Evolutionary conservation across 2,888 invertebrate genomes (phyloP).

Genomic region (Coleophora deauratella): DNA sequence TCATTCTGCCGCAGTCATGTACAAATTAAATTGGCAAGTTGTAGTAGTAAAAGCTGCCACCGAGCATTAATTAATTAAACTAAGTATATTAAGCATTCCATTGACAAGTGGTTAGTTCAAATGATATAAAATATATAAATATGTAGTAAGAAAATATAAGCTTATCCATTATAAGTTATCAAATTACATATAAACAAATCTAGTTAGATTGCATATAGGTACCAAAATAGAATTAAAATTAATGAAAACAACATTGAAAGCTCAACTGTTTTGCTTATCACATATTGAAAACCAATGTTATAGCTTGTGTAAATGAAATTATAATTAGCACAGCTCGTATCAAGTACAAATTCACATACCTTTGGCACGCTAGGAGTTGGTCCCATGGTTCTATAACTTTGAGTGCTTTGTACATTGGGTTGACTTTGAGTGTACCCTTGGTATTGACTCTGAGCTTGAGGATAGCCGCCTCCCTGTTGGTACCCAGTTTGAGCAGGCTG

Average conservation of each 20-base stretch:
- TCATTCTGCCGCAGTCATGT: no score
- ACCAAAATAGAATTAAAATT: background rate
- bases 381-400: constrained; percentile 39
- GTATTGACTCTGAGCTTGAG: constrained; percentile 22
- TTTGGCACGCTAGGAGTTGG: constrained; percentile 31
- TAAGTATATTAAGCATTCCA: no score
- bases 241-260: constrained; percentile 10
- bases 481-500: constrained; percentile 25
- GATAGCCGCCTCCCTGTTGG: constrained; percentile 18
- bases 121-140: no score
- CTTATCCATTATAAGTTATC: no score
- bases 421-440: constrained; percentile 35
- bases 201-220: no score
- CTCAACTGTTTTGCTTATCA: constrained; percentile 49
- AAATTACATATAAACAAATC: no score
- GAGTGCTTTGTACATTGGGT: constrained; percentile 32
- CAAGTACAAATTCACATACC: constrained; percentile 36
- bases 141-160: no score
- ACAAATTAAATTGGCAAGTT: no score
- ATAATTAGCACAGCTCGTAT: constrained; percentile 1
- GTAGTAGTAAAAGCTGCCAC: no score
- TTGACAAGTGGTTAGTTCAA: no score
- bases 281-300: constrained; percentile 20
- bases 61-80: no score
- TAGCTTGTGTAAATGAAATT: background rate